Evolutionary conservation across 2,797 vertebrate species (phyloP).

Genomic region (Fistularia tabacaria): DNA sequence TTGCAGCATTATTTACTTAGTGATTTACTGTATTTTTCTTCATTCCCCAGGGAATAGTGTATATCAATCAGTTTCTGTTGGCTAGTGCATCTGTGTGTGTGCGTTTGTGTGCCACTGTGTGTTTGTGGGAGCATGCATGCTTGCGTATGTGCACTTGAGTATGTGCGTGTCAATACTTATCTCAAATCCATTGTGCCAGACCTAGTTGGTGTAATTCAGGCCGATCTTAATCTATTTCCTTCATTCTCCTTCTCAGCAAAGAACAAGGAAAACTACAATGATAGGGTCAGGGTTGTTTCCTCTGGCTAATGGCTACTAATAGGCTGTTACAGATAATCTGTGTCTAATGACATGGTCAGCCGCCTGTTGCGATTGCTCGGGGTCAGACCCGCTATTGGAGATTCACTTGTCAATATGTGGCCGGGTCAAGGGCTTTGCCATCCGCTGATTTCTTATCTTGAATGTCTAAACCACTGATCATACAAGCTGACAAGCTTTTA

Average conservation of each 20-base stretch:
- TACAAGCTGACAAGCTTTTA: constrained; percentile 11
- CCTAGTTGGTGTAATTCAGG: constrained; percentile 40
- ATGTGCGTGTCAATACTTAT: constrained; percentile 42
- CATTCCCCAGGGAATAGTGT: constrained; percentile 27
- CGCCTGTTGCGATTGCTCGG: constrained; percentile 32
- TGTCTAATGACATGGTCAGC: constrained; percentile 56
- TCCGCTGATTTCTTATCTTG: constrained; percentile 11
- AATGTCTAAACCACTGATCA: constrained; percentile 17
- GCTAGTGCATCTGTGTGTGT: constrained; percentile 1
- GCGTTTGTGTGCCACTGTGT: too few relatives aligned
- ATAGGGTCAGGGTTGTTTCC: constrained; percentile 51
- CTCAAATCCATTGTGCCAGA: constrained; percentile 32
- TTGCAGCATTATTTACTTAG: constrained; percentile 50
- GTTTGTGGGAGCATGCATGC: not conserved
- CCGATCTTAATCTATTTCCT: constrained; percentile 50
- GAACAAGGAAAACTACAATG: constrained; percentile 46
- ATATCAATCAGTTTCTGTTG: constrained; percentile 23
- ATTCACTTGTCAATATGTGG: constrained; percentile 44
- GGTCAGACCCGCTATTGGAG: constrained; percentile 38
- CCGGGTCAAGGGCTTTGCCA: constrained; percentile 22
- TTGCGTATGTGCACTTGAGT: constrained; percentile 2
- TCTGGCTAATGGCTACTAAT: constrained; percentile 58
- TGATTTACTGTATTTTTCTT: constrained; percentile 46
- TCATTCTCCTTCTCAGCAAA: constrained; percentile 25
- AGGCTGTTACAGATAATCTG: constrained; percentile 58